phyloP scores from a whole-genome alignment of 2,113 vertebrate species.

The Boleophthalmus pectinirostris region DNA sequence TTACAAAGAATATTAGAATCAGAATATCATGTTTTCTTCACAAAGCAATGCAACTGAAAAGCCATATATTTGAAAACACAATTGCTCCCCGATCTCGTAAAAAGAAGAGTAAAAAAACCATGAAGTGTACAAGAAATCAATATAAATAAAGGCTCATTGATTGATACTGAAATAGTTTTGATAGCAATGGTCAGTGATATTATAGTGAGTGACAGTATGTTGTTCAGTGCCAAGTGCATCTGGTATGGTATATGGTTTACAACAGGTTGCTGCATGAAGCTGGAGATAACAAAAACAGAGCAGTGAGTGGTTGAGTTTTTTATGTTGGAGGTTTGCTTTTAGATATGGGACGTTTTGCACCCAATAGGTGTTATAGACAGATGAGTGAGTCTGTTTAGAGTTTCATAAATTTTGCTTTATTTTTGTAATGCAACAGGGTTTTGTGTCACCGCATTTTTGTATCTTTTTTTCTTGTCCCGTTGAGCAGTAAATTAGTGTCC shows the following conservation, averaged over 20 bases:
- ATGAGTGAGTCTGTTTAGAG: conserved; percentile 46
- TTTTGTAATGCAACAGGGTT: conserved; percentile 81
- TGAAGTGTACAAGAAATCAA: neutral
- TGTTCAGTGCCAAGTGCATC: conserved; percentile 17
- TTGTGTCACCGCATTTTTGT: conserved; percentile 77
- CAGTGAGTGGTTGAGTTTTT: conserved; percentile 54
- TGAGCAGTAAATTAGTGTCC: conserved; percentile 29
- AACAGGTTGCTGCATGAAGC: neutral
- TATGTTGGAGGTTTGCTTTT: conserved; percentile 34
- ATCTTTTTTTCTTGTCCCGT: conserved; percentile 48
- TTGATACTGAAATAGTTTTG: neutral
- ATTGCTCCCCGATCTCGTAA: neutral
- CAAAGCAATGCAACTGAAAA: neutral
- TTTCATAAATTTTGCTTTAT: conserved; percentile 81
- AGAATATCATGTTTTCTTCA: neutral
- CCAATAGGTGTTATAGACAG: conserved; percentile 28
- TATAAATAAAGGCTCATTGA: neutral
- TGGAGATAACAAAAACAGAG: neutral
- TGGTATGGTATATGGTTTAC: neutral
- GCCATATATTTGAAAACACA: neutral
- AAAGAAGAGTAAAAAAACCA: neutral
- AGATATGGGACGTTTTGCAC: conserved; percentile 21
- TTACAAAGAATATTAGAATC: neutral
- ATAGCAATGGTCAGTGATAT: neutral
- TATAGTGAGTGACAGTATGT: neutral